Evolutionary conservation across 2,888 invertebrate genomes (phyloP), one percentile per base, ranked within the genome.

Genomic region (Phytoseiulus persimilis): DNA sequence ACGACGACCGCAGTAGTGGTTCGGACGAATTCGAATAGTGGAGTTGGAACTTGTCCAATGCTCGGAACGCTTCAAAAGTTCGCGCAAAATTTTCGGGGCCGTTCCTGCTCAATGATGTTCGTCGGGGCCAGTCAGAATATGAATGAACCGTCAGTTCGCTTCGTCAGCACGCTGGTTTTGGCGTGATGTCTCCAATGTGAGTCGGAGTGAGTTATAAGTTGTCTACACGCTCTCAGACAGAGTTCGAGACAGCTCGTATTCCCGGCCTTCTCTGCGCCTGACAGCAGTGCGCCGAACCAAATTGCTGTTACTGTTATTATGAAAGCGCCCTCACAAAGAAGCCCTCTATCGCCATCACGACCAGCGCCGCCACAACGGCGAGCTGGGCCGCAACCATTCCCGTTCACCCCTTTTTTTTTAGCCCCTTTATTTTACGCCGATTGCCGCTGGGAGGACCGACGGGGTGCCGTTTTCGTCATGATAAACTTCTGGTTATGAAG

Each of bases 131-230:
- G 39, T 39, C 39, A 9, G 39, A 39, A 39, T 39, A 39, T 39
- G 39, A 39, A 39, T 39, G 39, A 39, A 39, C 5, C 39, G 39
- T n/a, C n/a, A n/a, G n/a, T 3, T 39, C 39, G 39, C 39, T 39
- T 65, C 46, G 46, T 46, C 46, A 46, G 46, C 9, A 46, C n/a
- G n/a, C n/a, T n/a, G 65, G 65, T 23, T 14, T 65, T 65, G 23
- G 65, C 23, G 18, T 23, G 14, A 65, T 65, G 65, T 65, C 23
- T 65, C 14, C 5, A 65, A 65, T 65, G 65, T 65, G 65, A 65
- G 65, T 65, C 65, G 65, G 65, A 65, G 65, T 65, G 65, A 65
- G 65, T 65, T 65, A 65, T 65, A 65, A 65, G 65, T 65, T 65
- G 65, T 65, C 65, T 65, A 65, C 65, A 28, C 65, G 65, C 65